These are phyloP conservation scores for Drosophila simulans DNA, from an alignment of 1,140 invertebrate species.

Conservation along the genomic window DNA sequence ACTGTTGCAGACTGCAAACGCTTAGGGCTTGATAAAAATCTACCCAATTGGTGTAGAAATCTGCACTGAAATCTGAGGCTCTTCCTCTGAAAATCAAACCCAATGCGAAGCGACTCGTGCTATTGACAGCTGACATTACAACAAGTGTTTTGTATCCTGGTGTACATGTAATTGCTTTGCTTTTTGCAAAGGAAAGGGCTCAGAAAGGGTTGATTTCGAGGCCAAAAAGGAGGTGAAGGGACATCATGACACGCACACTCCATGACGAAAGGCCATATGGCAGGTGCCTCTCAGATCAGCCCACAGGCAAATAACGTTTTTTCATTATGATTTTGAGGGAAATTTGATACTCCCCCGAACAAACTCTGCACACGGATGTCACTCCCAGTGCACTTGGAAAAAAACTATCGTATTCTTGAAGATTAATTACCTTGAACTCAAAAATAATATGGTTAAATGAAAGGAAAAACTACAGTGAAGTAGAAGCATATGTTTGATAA, in stretches of 20 bases:
- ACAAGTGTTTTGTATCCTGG: slow-evolving; percentile 45
- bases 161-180: slow-evolving; percentile 50
- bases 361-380: background rate
- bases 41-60: slow-evolving; percentile 20
- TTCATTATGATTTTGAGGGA: slow-evolving; percentile 46
- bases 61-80: slow-evolving; percentile 1
- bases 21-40: slow-evolving; percentile 20
- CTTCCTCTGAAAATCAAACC: slow-evolving; percentile 17
- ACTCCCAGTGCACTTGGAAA: slow-evolving; percentile 12
- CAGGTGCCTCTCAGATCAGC: slow-evolving; percentile 30
- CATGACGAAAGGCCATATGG: slow-evolving; percentile 41
- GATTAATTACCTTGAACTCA: too few relatives aligned
- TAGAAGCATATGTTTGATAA: too few relatives aligned
- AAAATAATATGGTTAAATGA: too few relatives aligned
- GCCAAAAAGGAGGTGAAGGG: slow-evolving; percentile 13
- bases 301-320: slow-evolving; percentile 38
- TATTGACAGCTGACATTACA: slow-evolving; percentile 53
- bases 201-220: slow-evolving; percentile 9
- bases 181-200: slow-evolving; percentile 7
- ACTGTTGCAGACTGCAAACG: slow-evolving; percentile 1
- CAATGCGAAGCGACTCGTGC: slow-evolving; percentile 43
- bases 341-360: slow-evolving; percentile 39
- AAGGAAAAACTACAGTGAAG: too few relatives aligned
- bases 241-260: slow-evolving; percentile 18
- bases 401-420: background rate